These are phyloP conservation scores for Dreissena rostriformis DNA, from an alignment of 1,140 invertebrate genomes.

Conservation along the genomic window DNA sequence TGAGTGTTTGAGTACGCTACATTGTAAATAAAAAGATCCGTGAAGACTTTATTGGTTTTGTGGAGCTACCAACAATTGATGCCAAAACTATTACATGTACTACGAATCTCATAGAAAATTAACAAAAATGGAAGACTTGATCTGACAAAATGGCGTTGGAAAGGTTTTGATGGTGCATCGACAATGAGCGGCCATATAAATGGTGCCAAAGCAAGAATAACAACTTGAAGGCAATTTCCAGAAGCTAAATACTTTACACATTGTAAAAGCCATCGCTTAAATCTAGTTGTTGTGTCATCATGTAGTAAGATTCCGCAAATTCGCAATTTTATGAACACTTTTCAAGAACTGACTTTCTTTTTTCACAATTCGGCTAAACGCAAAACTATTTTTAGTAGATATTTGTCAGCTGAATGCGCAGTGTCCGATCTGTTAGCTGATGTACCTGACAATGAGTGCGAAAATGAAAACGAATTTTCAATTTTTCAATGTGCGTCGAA, in stretches of 20 bases:
- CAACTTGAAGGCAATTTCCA: background rate
- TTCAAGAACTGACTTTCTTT: constrained; percentile 1
- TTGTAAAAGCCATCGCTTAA: background rate
- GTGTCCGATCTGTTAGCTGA: background rate
- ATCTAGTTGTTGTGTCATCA: background rate
- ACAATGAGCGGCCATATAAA: background rate
- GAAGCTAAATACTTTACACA: background rate
- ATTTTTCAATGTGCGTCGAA: background rate
- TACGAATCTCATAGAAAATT: background rate
- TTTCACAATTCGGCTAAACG: background rate
- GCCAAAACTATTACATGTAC: background rate
- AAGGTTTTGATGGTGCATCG: background rate
- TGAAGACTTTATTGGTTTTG: constrained; percentile 1
- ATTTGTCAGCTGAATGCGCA: background rate
- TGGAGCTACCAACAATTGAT: background rate
- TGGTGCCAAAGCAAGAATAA: background rate
- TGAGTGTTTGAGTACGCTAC: background rate
- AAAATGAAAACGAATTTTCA: background rate
- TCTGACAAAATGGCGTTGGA: background rate
- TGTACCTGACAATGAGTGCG: background rate
- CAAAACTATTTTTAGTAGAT: too few relatives aligned
- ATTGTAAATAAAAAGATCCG: background rate
- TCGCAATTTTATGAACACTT: background rate
- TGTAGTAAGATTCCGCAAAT: background rate
- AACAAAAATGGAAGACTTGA: background rate